Base-by-base conservation (phyloP, 2,888 invertebrate genomes). In the Adelognathus sp. region DNA sequence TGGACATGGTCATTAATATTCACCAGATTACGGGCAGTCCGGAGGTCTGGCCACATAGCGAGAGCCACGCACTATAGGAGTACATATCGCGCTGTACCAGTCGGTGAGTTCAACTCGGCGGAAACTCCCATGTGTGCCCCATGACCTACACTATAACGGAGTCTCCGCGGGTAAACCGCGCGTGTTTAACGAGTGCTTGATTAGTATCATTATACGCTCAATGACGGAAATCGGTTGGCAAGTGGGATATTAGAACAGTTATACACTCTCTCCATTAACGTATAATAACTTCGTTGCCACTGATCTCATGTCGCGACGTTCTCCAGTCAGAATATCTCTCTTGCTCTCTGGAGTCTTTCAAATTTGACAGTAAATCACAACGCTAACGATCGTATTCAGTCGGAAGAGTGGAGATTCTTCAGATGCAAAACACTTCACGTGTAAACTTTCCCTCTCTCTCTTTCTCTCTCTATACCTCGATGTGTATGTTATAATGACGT, bases 1-100 rank as follows among this genome's bases (percentile, higher is more conserved):
- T 73, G 80, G 83, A 83, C 82, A 69, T n/a, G n/a, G 67, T 76
- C 81, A 86, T 86, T 86, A 86, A 85, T 85, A 86, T 86, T 86
- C 85, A 86, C 81, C 63, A 44, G 63, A 78, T 75, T 75, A 79
- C 63, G 9, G 44, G 31, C 44, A 21, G 71, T 44, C 39, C 44
- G 11, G 36, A 63, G 24, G 33, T 29, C 16, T 14, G 29, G 3
- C 3, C 7, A 29, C 6, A 44, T 3, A 14, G 44, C 14, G 14
- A n/a, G 14, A 44, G n/a, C n/a, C n/a, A n/a, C n/a, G n/a, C 16
- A 6, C 44, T 14, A 16, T 44, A n/a, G 39, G 24, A 46, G n/a
- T 60, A 11, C 54, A 50, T 74, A 44, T 46, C 29, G 46, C 11
- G 11, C 29, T 29, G 31, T 63, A 31, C 14, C 41, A n/a, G 44